A percentile compares a stretch with the other conserved stretches of the same genome.
Conservation (phyloP, 2,113 vertebrate genomes). For the Python bivittatus region DNA sequence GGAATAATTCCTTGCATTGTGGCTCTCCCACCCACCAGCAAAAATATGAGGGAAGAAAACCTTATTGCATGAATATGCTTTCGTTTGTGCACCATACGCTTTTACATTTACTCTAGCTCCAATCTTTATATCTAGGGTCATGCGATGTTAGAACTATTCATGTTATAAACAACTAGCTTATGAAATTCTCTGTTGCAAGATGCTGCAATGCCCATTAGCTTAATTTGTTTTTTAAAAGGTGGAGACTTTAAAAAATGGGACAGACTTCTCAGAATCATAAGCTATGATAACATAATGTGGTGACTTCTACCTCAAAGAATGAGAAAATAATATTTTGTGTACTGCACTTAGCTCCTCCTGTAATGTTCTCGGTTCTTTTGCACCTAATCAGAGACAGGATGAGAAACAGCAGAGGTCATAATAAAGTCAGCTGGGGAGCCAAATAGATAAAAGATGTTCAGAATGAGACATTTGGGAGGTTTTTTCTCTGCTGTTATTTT, state of each 20-base stretch:
- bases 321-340: background rate
- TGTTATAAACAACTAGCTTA: background rate
- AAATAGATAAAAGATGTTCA: background rate
- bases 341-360: background rate
- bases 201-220: background rate
- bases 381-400: slow-evolving; percentile 43
- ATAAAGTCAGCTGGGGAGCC: background rate
- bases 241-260: background rate
- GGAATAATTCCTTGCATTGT: background rate
- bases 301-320: background rate
- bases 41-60: background rate
- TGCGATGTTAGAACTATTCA: background rate
- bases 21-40: background rate
- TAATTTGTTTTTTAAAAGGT: background rate
- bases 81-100: background rate
- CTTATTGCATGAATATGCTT: background rate
- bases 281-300: background rate
- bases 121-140: background rate
- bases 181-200: background rate
- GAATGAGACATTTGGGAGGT: background rate
- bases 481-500: background rate
- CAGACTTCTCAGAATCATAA: background rate
- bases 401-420: background rate
- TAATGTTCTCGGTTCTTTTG: background rate
- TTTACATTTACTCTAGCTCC: background rate